Evolutionary conservation across 2,797 vertebrate species (phyloP), one percentile per base, ranked within the genome.

Genomic region (Glyptemys insculpta): DNA sequence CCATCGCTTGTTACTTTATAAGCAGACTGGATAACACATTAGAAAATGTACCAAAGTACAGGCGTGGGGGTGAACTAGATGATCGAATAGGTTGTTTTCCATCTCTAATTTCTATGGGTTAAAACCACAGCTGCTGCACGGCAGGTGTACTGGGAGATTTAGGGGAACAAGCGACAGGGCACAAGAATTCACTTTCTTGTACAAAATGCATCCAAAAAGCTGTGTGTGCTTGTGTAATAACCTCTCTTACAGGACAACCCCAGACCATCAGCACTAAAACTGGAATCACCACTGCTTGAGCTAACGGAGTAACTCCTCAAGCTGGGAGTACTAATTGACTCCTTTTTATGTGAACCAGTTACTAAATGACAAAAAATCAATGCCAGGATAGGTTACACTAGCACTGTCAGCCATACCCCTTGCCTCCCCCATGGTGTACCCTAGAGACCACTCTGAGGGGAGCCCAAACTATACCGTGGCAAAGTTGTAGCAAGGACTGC

Each of bases 1-100:
- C 5, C 8, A 53, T 81, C 29, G 31, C 29, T 31, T 59, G 57
- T 0, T n/a, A 65, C 15, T 82, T 54, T 88, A 83, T 65, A 68
- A 31, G 8, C n/a, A 19, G 79, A 0, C 1, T 85, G 12, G 10
- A 90, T 10, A n/a, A 65, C 7, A n/a, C 29, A 65, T 16, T 31
- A 50, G 83, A 93, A 78, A 68, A 81, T 0, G 0, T 34, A 72
- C 53, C 8, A 41, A 54, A 81, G 5, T 0, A 0, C 3, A 47
- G 6, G 50, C 4, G 37, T 76, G 84, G 1, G 19, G 23, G 47
- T 41, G 50, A 84, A 90, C 87, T 19, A 78, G 50, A 53, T 34
- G 82, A 1, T 85, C 12, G 14, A 80, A 79, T 23, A 50, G 1
- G 23, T 50, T 72, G 21, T 85, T 91, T 90, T 88, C 85, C 34